Percentiles rank a stretch among this genome's conserved stretches.
These are phyloP conservation scores for Trinectes maculatus DNA, from an alignment of 2,113 vertebrate genomes.

Conservation along the genomic window DNA sequence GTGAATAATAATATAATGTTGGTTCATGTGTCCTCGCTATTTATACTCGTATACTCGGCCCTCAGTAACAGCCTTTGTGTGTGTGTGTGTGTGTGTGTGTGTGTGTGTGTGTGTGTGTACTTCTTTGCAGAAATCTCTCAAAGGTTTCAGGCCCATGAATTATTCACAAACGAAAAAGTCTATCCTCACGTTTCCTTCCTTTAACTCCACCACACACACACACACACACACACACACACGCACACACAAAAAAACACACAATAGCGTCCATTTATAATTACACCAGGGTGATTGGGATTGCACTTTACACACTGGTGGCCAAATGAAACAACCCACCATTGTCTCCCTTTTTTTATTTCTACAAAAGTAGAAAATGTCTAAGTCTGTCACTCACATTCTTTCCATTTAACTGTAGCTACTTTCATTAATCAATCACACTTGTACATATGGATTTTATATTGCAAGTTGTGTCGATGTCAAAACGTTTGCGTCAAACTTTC, in stretches of 20 bases:
- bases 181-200: conserved; percentile 39
- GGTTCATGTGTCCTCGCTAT: conserved; percentile 3
- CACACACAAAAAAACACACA: conserved; percentile 5
- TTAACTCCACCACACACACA: background rate
- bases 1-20: background rate
- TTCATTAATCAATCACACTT: too few species aligned
- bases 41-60: background rate
- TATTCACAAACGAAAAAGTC: conserved; percentile 60
- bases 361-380: too few species aligned
- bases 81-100: background rate
- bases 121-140: conserved; percentile 25
- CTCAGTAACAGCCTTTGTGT: conserved; percentile 4
- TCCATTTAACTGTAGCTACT: too few species aligned
- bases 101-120: background rate
- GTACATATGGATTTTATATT: too few species aligned
- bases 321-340: background rate
- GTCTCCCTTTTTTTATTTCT: conserved; percentile 3
- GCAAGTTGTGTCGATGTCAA: too few species aligned
- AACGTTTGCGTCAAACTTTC: too few species aligned
- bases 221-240: background rate
- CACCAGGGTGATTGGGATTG: conserved; percentile 44
- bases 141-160: conserved; percentile 65
- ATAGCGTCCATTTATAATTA: conserved; percentile 46
- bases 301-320: conserved; percentile 42
- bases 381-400: too few species aligned